phyloP scores from a whole-genome alignment of 2,888 invertebrate species.

The Lasioglossum lativentre region DNA sequence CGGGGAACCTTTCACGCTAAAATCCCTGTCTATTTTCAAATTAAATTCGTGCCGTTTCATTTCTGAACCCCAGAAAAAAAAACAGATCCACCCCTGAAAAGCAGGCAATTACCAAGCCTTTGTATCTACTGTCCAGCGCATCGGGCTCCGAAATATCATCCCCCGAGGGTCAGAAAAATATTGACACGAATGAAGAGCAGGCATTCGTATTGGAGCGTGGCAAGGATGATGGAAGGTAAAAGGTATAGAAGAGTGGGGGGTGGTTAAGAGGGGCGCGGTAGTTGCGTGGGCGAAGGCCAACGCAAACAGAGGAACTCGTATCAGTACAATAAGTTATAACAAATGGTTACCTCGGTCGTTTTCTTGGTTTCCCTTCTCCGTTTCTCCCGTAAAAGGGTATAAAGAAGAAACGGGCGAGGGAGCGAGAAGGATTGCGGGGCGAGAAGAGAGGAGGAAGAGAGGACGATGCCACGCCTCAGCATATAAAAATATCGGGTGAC shows the following conservation, averaged over 20 bases:
- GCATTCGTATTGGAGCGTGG: background rate
- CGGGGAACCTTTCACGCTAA: background rate
- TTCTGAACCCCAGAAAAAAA: background rate
- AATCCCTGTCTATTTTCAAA: background rate
- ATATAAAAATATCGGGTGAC: conserved; percentile 73
- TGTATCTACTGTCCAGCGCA: background rate
- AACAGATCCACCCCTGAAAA: background rate
- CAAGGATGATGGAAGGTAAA: background rate
- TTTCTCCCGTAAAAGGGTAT: conserved; percentile 26
- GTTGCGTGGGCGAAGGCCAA: conserved; percentile 67
- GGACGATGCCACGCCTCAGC: conserved; percentile 72
- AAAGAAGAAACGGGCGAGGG: background rate
- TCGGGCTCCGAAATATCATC: conserved; percentile 34
- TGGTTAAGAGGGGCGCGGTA: background rate
- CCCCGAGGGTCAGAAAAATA: conserved; percentile 41
- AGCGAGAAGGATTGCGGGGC: background rate
- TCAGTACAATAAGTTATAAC: conserved; percentile 74
- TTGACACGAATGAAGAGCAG: conserved; percentile 40
- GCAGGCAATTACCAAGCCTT: conserved; percentile 39
- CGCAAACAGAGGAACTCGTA: conserved; percentile 70
- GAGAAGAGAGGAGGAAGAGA: conserved; percentile 28
- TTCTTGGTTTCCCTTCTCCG: conserved; percentile 31
- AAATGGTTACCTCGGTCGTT: conserved; percentile 72
- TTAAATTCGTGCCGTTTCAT: background rate
- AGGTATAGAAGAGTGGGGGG: background rate